Conservation (phyloP, 2,888 invertebrate genomes). For the Gerosis bhagava region DNA sequence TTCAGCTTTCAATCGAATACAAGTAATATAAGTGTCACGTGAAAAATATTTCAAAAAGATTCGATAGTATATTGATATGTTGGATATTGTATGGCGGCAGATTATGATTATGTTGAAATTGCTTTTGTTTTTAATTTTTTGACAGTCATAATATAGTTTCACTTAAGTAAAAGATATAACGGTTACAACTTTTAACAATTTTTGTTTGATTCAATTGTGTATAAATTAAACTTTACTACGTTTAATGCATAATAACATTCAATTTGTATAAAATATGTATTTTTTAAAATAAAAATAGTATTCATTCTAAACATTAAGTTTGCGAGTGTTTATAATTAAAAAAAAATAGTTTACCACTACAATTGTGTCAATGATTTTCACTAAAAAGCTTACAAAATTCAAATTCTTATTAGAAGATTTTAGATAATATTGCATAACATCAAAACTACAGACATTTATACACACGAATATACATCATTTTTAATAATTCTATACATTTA, state of each 20-base stretch:
- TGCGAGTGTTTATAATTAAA: too few relatives aligned
- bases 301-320: too few relatives aligned
- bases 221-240: too few relatives aligned
- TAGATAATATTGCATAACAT: conserved; percentile 67
- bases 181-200: conserved; percentile 14
- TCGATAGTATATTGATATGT: conserved; percentile 59
- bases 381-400: conserved; percentile 51
- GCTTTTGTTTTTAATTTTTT: conserved; percentile 39
- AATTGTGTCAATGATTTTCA: conserved; percentile 45
- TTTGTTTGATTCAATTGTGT: conserved; percentile 26
- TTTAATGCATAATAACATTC: too few relatives aligned
- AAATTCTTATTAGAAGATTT: conserved; percentile 41
- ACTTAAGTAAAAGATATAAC: too few relatives aligned
- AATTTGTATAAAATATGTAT: too few relatives aligned
- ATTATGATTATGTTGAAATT: conserved; percentile 51
- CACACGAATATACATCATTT: conserved; percentile 35
- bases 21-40: too few relatives aligned
- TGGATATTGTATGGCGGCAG: conserved; percentile 49
- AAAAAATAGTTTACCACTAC: too few relatives aligned
- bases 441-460: conserved; percentile 43
- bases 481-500: conserved; percentile 19
- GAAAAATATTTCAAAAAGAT: conserved; percentile 29
- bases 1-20: too few relatives aligned
- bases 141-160: too few relatives aligned
- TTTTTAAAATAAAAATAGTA: too few relatives aligned